Base-by-base conservation (phyloP, 1,140 invertebrate species). In the Hylaeus volcanicus region DNA sequence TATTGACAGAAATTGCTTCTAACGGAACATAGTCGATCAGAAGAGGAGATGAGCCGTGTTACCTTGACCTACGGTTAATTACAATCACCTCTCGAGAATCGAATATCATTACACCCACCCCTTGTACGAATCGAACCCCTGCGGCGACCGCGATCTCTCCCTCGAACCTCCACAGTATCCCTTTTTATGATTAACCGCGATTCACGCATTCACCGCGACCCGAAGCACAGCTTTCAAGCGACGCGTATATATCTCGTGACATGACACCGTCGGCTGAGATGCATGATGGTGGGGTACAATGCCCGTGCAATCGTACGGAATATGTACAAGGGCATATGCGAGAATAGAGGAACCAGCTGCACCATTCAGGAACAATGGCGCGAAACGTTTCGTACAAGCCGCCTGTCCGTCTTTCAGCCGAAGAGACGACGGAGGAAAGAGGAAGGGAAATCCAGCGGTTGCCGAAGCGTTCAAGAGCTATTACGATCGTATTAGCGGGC, bases 291-390 rank as follows among this genome's bases (percentile, higher is more conserved):
- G 58, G 41, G 60, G 11, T 48, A 83, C 76, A 86, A 83, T 77
- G 84, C 76, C n/a, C 56, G 75, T 60, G 80, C 53, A 82, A 82
- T 74, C 83, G 65, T 56, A 80, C 63, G 76, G 81, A 86, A 86
- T 76, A 74, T 69, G 71, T 73, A 65, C 60, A 74, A 74, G 45
- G 11, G 39, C 70, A 86, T 75, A 81, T 65, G 81, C 69, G 83
- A 43, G 78, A 66, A 74, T 63, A 76, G 68, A 83, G 68, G 85
- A 87, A 81, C 74, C 82, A 84, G 86, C 86, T 87, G 86, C 83
- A 73, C 53, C 75, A 76, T 78, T 76, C 14, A 53, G 58, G 85
- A 84, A 87, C 85, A 87, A 87, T 87, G 74, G 82, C 74, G 70
- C 68, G 68, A 65, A 70, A 72, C 85, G 74, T 86, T 81, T 84